Evolutionary conservation across 2,797 vertebrate genomes (phyloP), one percentile per base, ranked within the genome.

Genomic region (Enteromius fasciolatus): DNA sequence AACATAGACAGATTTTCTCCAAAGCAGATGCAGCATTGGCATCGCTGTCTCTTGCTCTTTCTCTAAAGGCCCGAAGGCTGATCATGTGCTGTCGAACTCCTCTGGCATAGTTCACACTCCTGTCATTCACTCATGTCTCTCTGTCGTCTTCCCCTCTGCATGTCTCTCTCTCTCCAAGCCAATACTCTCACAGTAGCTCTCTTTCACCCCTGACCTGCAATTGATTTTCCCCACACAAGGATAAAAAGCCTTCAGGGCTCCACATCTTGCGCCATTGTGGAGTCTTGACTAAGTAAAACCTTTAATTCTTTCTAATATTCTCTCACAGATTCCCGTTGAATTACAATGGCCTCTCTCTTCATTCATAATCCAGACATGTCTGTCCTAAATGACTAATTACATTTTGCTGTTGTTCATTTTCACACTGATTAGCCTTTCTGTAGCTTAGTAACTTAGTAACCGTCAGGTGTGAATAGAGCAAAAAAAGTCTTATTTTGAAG

Each of bases 1-100:
- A 96, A 96, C 93, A 75, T 95, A 96, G 95, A 96, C 87, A 67
- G 94, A 96, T 95, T 91, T 89, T 31, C 61, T 88, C 85, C 91
- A 86, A 90, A 72, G 84, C 86, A 94, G 92, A 92, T 85, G 91
- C 93, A 92, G 93, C 88, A 89, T 87, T 88, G 91, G 89, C 92
- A 91, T 92, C 93, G 93, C 94, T 93, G 92, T 92, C 41, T 92
- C 89, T 89, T 92, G 87, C 77, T 87, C 91, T 95, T 80, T 86
- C 93, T 87, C 90, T 94, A 91, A 94, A 94, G 94, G 94, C 64
- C 63, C 94, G 31, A 82, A 52, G 36, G 50, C 36, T 36, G 72
- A 82, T 82, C 81, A 76, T 69, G 81, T 23, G 48, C 18, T 44
- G 31, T 68, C 25, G 12, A 82, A 59, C 36, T 20, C 23, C 18